These are phyloP conservation scores for Edolisoma coerulescens DNA, from an alignment of 2,113 vertebrate species.

Conservation along the genomic window DNA sequence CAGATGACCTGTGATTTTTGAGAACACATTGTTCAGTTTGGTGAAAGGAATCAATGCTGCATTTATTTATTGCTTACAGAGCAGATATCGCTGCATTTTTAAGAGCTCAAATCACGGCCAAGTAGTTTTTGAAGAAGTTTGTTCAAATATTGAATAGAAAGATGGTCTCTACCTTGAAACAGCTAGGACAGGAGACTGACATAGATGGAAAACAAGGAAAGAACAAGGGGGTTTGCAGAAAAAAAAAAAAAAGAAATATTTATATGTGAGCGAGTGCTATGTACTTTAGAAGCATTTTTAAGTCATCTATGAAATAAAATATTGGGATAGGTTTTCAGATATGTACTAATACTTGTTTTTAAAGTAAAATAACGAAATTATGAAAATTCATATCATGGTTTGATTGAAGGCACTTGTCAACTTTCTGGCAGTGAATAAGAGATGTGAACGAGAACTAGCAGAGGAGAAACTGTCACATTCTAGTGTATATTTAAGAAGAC, in stretches of 20 bases:
- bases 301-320: not conserved
- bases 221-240: not conserved
- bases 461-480: not conserved
- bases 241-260: not conserved
- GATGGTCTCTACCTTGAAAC: not conserved
- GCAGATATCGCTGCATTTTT: not conserved
- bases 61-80: conserved; percentile 25
- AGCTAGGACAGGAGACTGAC: not conserved
- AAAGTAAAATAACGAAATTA: not conserved
- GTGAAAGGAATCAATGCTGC: conserved; percentile 21
- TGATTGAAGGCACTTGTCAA: conserved; percentile 12
- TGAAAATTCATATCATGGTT: not conserved
- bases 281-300: not conserved
- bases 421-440: not conserved
- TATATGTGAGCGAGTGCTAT: not conserved
- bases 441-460: not conserved
- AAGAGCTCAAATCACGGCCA: not conserved
- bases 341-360: not conserved
- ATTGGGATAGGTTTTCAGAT: not conserved
- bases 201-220: not conserved
- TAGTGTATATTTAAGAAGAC: not conserved
- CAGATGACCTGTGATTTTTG: conserved; percentile 16
- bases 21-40: conserved; percentile 15
- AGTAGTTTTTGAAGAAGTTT: not conserved
- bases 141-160: not conserved